A percentile compares a stretch with the other conserved stretches of the same genome.
These are phyloP conservation scores for Volucella inanis DNA, from an alignment of 2,888 invertebrate genomes.

Conservation along the genomic window DNA sequence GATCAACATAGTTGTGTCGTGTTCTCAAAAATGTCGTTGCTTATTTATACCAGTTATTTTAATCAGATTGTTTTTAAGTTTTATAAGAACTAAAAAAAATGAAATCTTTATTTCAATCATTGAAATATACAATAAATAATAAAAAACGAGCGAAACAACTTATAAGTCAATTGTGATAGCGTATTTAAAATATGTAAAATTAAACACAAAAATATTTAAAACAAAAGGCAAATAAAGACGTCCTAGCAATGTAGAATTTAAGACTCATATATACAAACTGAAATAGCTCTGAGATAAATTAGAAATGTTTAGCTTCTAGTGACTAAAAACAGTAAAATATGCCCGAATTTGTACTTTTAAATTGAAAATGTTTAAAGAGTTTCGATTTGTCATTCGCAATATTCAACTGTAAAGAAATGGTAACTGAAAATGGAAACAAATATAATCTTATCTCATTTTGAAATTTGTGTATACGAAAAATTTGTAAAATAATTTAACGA, in stretches of 20 bases:
- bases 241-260: conserved; percentile 54
- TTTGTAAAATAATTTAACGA: conserved; percentile 47
- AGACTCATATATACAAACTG: conserved; percentile 8
- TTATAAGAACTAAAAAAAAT: background rate
- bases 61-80: conserved; percentile 12
- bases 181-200: conserved; percentile 62
- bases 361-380: too few relatives aligned
- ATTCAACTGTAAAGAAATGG: background rate
- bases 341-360: too few relatives aligned
- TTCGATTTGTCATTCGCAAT: background rate
- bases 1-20: conserved; percentile 24
- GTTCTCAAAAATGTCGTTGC: background rate
- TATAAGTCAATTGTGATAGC: conserved; percentile 69
- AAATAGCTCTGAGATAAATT: conserved; percentile 6
- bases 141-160: conserved; percentile 47
- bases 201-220: conserved; percentile 52
- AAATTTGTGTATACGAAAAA: conserved; percentile 60
- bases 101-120: conserved; percentile 7
- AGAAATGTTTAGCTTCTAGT: background rate
- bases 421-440: conserved; percentile 12
- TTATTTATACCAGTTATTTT: conserved; percentile 7
- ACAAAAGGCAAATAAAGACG: conserved; percentile 55
- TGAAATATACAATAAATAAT: conserved; percentile 1
- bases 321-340: background rate
- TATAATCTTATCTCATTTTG: conserved; percentile 14